These are phyloP conservation scores for Spinus pinus DNA, from an alignment of 2,797 vertebrate genomes.

Conservation along the genomic window DNA sequence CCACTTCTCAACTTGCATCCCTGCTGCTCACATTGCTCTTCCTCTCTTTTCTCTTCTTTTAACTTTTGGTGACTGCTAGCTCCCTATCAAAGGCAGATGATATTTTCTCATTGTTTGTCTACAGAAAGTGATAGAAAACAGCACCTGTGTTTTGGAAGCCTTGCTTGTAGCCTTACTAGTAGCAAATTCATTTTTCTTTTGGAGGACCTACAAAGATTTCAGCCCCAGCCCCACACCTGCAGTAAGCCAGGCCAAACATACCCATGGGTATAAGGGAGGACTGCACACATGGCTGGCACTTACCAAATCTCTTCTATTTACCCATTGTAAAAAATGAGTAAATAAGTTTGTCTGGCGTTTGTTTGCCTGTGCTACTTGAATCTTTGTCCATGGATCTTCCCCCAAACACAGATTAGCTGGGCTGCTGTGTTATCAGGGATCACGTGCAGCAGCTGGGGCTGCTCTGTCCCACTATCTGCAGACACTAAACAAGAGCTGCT, in stretches of 20 bases:
- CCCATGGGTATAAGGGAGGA: background rate
- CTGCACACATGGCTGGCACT: background rate
- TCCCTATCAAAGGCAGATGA: background rate
- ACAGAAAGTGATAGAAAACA: background rate
- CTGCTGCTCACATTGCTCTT: background rate
- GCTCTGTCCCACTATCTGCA: background rate
- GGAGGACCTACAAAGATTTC: background rate
- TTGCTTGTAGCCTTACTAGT: background rate
- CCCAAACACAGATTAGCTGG: accelerated
- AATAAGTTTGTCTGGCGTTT: background rate
- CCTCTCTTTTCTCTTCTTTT: background rate
- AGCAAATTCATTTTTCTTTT: background rate
- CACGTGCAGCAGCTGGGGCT: background rate
- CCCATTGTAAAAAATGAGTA: background rate
- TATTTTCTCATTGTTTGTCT: background rate
- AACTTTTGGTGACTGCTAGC: background rate
- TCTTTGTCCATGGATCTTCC: background rate
- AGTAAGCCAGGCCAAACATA: background rate
- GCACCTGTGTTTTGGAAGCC: background rate
- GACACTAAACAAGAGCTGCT: background rate
- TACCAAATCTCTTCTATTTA: background rate
- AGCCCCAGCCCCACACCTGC: background rate
- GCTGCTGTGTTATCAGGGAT: background rate
- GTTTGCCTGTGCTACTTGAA: background rate
- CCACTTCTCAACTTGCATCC: background rate